Evolutionary conservation across 2,797 vertebrate genomes (phyloP).

Genomic region (Crenichthys baileyi): DNA sequence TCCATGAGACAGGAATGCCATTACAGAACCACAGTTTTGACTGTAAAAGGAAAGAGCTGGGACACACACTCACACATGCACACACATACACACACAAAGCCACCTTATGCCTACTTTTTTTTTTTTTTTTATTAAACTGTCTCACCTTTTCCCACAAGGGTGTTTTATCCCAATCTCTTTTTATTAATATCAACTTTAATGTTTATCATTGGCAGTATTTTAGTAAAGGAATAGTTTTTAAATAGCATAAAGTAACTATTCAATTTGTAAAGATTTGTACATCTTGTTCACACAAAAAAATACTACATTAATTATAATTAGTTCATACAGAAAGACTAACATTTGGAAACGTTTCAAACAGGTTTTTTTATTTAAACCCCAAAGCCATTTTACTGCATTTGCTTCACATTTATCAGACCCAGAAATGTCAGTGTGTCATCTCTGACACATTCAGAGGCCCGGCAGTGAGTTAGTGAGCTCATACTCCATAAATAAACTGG

Average conservation of each 20-base stretch:
- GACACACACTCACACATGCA: background rate
- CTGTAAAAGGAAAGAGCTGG: slow-evolving; percentile 45
- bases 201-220: background rate
- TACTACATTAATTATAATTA: no score
- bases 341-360: background rate
- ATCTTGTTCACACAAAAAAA: background rate
- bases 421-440: slow-evolving; percentile 13
- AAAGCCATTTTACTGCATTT: background rate
- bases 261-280: background rate
- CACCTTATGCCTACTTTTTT: slow-evolving; percentile 17
- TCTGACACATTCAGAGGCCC: slow-evolving; percentile 6
- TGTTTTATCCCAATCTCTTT: background rate
- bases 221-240: background rate
- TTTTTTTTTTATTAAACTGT: slow-evolving; percentile 7
- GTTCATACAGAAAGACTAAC: background rate
- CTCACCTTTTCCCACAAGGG: slow-evolving; percentile 18
- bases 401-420: slow-evolving; percentile 12
- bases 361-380: background rate
- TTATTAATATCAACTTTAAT: background rate
- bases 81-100: background rate
- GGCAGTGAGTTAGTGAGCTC: slow-evolving; percentile 29
- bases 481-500: slow-evolving; percentile 39
- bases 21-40: slow-evolving; percentile 57
- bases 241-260: background rate
- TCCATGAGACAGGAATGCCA: slow-evolving; percentile 67